These are phyloP conservation scores for Buathra laborator DNA, from an alignment of 2,888 invertebrate species.

Conservation along the genomic window DNA sequence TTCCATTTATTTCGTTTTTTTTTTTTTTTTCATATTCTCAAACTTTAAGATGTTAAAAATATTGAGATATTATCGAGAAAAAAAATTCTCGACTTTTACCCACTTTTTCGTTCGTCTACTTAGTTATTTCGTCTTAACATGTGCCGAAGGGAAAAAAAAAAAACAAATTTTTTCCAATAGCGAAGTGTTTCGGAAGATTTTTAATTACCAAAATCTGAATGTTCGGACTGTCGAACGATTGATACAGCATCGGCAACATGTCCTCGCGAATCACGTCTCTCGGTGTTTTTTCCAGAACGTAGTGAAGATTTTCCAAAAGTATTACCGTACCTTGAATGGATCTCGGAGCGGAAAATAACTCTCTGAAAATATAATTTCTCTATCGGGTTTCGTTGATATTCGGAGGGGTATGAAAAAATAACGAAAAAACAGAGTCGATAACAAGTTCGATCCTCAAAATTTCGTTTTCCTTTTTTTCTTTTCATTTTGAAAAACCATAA, in stretches of 20 bases:
- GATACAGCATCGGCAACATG: slow-evolving; percentile 94
- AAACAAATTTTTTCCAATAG: neutral
- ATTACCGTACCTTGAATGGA: slow-evolving; percentile 95
- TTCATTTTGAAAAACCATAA: too few relatives aligned
- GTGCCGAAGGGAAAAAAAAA: too few relatives aligned
- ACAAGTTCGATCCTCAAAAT: too few relatives aligned
- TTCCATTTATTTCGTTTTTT: too few relatives aligned
- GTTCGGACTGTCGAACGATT: slow-evolving; percentile 94
- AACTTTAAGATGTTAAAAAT: too few relatives aligned
- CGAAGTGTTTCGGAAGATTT: neutral
- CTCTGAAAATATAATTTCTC: slow-evolving; percentile 85
- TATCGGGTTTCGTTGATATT: neutral
- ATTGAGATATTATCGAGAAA: too few relatives aligned
- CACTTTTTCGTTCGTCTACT: too few relatives aligned
- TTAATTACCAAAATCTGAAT: slow-evolving; percentile 94
- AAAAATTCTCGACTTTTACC: too few relatives aligned
- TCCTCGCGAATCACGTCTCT: slow-evolving; percentile 92
- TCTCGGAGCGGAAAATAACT: slow-evolving; percentile 91
- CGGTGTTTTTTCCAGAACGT: slow-evolving; percentile 95
- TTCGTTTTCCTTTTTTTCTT: too few relatives aligned
- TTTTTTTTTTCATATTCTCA: too few relatives aligned
- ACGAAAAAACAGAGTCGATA: neutral
- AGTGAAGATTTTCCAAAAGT: slow-evolving; percentile 95
- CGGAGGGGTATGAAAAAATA: neutral
- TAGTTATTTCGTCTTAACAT: too few relatives aligned